Base-by-base conservation (phyloP, 2,113 vertebrate species). In the Varanus salvator region DNA sequence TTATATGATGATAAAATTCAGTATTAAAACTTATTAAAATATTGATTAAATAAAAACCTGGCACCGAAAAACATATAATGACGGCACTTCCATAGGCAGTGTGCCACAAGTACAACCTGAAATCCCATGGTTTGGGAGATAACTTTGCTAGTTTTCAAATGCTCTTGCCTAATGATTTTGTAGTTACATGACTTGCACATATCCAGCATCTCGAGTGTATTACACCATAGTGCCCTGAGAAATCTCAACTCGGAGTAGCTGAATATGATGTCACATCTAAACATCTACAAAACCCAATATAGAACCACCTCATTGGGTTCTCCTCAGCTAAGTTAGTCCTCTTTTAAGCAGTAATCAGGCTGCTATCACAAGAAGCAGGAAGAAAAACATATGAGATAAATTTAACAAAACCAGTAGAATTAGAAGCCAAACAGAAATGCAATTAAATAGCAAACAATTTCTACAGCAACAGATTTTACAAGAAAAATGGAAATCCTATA, bases 391-490 rank as follows among this genome's bases (percentile, higher is more conserved):
- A 93, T 87, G 94, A 94, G 96, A 94, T 93, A 94, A 94, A 95
- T 94, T 95, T 95, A 94, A 92, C 94, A 95, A 96, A 95, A 95
- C 54, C 91, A 95, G 93, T 93, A 91, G 95, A 96, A 84, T 94
- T 88, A 95, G 95, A 89, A 82, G 54, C 90, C 50, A 90, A 94
- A 92, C 91, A 93, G 94, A 94, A 94, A 95, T 25, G 92, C 90
- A 94, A 89, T 94, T 91, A 94, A 94, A 84, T 95, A 95, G 91
- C 92, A 96, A 95, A 93, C 86, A 95, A 92, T 80, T 91, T 96
- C 86, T 92, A 94, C 92, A 95, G 89, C 93, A 83, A 91, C 80
- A 93, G 86, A 92, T 93, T 95, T 90, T 95, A 27, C n/a, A 84
- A 75, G 6, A 77, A 44, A 90, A 92, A 96, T 52, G 29, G 78